Conservation (phyloP, 2,888 invertebrate species). For the Pachydiplax longipennis region DNA sequence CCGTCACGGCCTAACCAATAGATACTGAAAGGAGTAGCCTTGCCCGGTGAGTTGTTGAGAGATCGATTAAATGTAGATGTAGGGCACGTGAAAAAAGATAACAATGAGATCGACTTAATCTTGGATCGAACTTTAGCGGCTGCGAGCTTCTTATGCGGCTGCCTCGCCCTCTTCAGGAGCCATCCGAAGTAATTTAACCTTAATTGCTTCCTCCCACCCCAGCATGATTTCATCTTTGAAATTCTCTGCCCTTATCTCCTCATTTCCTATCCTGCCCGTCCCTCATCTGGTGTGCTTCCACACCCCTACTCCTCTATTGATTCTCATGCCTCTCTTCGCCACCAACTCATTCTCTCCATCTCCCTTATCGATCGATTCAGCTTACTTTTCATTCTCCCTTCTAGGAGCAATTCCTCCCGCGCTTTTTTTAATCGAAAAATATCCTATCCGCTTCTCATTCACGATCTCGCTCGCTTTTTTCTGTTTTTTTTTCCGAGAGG, state of each 20-base stretch:
- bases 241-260: background rate
- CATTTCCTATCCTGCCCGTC: background rate
- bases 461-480: background rate
- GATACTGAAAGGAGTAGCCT: background rate
- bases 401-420: background rate
- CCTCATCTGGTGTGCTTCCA: background rate
- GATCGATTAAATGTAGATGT: conserved; percentile 5
- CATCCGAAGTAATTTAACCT: conserved; percentile 36
- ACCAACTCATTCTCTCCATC: background rate
- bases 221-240: background rate
- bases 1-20: background rate
- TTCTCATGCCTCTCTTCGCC: background rate
- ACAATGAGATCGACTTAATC: conserved; percentile 27
- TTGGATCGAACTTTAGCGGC: background rate
- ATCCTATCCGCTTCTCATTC: background rate
- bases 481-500: background rate
- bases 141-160: background rate
- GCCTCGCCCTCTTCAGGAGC: conserved; percentile 26
- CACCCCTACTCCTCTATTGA: background rate
- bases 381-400: background rate
- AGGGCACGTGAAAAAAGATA: background rate
- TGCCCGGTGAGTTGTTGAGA: conserved; percentile 9
- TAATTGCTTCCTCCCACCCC: conserved; percentile 20
- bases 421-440: background rate
- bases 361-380: background rate